Evolutionary conservation across 1,140 invertebrate genomes (phyloP).

Genomic region (Leptopilina boulardi): DNA sequence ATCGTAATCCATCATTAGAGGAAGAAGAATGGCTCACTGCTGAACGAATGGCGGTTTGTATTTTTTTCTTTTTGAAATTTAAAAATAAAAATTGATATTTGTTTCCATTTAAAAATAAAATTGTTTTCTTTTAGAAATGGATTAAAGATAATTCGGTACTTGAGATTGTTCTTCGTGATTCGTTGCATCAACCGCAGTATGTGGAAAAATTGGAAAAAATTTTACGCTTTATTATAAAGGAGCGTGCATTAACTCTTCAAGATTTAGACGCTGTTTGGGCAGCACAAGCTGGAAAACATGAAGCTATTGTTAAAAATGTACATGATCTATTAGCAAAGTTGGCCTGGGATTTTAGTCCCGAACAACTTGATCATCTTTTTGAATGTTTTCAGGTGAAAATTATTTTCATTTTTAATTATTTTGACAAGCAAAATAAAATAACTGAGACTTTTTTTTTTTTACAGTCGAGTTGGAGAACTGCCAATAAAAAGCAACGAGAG

Average conservation of each 20-base stretch:
- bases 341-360: constrained; percentile 98
- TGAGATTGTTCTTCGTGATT: constrained; percentile 96
- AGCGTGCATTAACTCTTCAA: constrained; percentile 91
- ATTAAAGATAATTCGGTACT: constrained; percentile 97
- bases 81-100: too few species aligned
- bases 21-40: constrained; percentile 97
- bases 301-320: constrained; percentile 97
- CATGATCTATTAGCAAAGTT: constrained; percentile 97
- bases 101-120: constrained; percentile 28
- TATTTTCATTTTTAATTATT: constrained; percentile 8
- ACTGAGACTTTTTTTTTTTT: constrained; percentile 49
- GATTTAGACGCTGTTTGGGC: constrained; percentile 98
- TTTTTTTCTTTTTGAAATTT: too few species aligned
- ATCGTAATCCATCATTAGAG: constrained; percentile 81
- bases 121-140: constrained; percentile 85
- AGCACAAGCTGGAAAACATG: constrained; percentile 95
- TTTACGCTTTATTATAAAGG: constrained; percentile 96
- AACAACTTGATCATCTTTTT: constrained; percentile 97
- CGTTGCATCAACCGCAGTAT: constrained; percentile 97
- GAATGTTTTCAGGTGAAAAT: constrained; percentile 93
- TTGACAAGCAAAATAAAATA: background rate
- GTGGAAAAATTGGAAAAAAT: constrained; percentile 99
- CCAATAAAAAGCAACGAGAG: constrained; percentile 96
- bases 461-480: constrained; percentile 96
- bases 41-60: constrained; percentile 92